These are phyloP conservation scores for Bujurquina vittata DNA, from an alignment of 2,113 vertebrate species.

Conservation along the genomic window DNA sequence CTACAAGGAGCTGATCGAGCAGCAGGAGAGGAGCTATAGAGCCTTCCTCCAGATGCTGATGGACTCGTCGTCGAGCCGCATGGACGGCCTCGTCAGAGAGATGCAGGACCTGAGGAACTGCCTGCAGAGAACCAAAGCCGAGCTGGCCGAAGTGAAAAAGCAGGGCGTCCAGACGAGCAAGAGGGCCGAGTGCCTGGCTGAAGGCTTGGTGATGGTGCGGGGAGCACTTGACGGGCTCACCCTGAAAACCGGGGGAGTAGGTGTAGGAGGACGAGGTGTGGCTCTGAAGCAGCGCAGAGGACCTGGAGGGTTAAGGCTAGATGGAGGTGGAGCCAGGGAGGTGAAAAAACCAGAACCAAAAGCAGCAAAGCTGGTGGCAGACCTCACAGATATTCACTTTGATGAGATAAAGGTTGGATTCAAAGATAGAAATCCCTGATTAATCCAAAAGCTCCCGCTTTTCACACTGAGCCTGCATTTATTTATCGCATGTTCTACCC, in stretches of 20 bases:
- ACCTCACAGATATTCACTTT: conserved; percentile 76
- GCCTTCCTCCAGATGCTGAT: conserved; percentile 78
- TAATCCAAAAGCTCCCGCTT: not conserved
- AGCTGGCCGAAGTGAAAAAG: conserved; percentile 68
- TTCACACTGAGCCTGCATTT: not conserved
- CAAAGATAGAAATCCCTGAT: not conserved
- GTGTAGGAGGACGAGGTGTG: conserved; percentile 10
- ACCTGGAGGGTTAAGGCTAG: conserved; percentile 54
- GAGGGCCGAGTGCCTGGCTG: conserved; percentile 65
- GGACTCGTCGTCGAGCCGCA: conserved; percentile 69
- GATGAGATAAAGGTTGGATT: conserved; percentile 73
- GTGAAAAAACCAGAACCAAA: conserved; percentile 64
- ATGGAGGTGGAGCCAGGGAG: conserved; percentile 44
- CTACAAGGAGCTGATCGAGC: conserved; percentile 75
- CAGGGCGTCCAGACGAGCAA: conserved; percentile 62
- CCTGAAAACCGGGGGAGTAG: conserved; percentile 20
- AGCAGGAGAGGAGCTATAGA: conserved; percentile 76
- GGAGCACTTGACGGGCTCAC: conserved; percentile 62
- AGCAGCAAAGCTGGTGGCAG: conserved; percentile 76
- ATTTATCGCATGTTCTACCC: not conserved
- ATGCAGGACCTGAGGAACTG: conserved; percentile 73
- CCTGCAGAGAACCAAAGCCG: conserved; percentile 60
- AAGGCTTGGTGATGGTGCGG: conserved; percentile 70
- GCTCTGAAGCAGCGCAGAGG: conserved; percentile 55
- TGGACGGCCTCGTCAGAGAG: conserved; percentile 74